Conservation (phyloP, 1,140 invertebrate genomes). For the Papilio helenus region DNA sequence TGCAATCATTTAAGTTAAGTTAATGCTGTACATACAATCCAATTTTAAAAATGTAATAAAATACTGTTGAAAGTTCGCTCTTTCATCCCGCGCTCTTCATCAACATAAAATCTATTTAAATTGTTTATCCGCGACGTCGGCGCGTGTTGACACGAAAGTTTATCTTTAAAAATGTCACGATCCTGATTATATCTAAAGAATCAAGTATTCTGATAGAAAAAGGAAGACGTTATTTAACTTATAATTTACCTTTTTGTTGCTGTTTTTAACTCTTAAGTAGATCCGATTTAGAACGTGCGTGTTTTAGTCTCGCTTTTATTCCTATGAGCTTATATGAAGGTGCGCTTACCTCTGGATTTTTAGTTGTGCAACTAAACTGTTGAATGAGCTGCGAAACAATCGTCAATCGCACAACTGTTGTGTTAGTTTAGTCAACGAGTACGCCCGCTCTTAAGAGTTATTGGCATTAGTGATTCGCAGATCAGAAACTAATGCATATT, state of each 20-base stretch:
- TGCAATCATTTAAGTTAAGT: neutral
- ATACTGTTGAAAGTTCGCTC: slow-evolving; percentile 6
- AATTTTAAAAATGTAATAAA: slow-evolving; percentile 26
- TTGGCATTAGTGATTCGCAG: neutral
- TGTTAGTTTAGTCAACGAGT: no score
- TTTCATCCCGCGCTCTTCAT: slow-evolving; percentile 23
- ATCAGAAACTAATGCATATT: neutral
- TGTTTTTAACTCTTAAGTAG: neutral
- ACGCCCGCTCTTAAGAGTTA: no score
- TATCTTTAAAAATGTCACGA: slow-evolving; percentile 15
- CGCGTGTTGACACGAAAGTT: slow-evolving; percentile 7
- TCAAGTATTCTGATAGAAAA: neutral
- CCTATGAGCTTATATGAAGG: no score
- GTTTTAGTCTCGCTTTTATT: no score
- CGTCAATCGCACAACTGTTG: no score
- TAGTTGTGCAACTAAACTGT: no score
- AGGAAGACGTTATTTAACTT: neutral
- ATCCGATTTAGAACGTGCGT: neutral
- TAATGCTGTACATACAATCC: slow-evolving; percentile 3
- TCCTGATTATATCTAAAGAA: slow-evolving; percentile 8
- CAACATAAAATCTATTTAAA: slow-evolving; percentile 37
- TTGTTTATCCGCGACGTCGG: slow-evolving; percentile 19
- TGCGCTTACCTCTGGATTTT: no score
- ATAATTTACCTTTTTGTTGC: neutral
- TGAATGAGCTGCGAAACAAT: no score